A percentile compares a stretch with the other conserved stretches of the same genome.
These are phyloP conservation scores for Ceratitis capitata DNA, from an alignment of 1,140 invertebrate genomes.

Conservation along the genomic window DNA sequence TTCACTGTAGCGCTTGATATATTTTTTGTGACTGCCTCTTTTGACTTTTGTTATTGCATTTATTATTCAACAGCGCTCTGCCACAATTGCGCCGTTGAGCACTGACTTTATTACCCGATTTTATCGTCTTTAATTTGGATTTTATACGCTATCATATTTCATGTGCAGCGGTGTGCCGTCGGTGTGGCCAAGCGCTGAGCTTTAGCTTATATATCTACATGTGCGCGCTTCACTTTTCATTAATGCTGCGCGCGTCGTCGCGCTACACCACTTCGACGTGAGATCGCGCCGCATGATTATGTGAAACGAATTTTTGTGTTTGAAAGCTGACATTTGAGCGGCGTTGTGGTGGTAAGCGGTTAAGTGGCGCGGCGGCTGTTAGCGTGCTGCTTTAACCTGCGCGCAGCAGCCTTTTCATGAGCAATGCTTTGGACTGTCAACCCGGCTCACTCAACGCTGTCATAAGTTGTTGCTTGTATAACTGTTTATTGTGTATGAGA, in stretches of 20 bases:
- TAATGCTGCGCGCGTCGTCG: neutral
- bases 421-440: constrained; percentile 10
- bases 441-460: neutral
- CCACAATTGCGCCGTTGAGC: neutral
- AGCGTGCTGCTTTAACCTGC: no score
- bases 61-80: neutral
- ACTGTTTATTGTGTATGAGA: neutral
- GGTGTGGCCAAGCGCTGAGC: neutral
- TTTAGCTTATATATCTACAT: neutral
- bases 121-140: constrained; percentile 47
- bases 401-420: neutral
- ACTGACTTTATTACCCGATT: constrained; percentile 38
- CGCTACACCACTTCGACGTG: neutral
- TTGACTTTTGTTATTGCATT: neutral
- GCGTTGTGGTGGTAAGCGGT: neutral
- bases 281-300: neutral
- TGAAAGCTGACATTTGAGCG: neutral
- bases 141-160: constrained; percentile 47
- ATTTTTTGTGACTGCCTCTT: neutral
- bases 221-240: neutral
- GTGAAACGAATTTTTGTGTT: neutral
- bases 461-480: neutral
- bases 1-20: neutral
- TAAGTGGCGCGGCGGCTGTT: neutral
- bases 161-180: neutral